Evolutionary conservation across 2,113 vertebrate genomes (phyloP).

Genomic region (Oncorhynchus gorbuscha): DNA sequence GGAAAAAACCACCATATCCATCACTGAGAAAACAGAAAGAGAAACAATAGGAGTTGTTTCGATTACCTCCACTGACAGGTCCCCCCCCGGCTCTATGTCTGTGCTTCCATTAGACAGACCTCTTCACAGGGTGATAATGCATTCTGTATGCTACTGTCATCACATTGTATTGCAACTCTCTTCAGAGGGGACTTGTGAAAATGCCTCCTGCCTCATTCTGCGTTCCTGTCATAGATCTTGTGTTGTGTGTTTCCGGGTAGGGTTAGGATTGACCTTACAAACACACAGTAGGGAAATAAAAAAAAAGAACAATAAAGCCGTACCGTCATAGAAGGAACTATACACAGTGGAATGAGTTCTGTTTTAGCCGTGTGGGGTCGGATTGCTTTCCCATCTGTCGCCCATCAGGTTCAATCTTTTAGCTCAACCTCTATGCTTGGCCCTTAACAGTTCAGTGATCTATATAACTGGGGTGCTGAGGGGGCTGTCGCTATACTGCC

Average conservation of each 20-base stretch:
- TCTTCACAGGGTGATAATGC: neutral
- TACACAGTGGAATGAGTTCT: neutral
- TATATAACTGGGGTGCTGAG: too few relatives aligned
- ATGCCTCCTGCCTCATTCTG: neutral
- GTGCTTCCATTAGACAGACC: neutral
- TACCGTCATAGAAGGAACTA: neutral
- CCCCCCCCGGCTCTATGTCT: neutral
- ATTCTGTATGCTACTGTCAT: constrained; percentile 1
- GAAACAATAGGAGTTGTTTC: neutral
- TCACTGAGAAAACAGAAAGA: neutral
- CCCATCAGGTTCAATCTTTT: neutral
- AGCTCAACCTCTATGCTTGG: neutral
- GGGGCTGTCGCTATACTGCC: too few relatives aligned
- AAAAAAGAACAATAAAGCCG: neutral
- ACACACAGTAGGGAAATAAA: neutral
- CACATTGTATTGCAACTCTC: neutral
- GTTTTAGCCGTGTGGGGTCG: neutral
- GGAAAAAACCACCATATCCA: neutral
- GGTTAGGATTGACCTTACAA: neutral
- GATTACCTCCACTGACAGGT: neutral
- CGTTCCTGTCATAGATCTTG: neutral
- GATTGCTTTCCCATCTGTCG: neutral
- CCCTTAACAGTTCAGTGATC: neutral
- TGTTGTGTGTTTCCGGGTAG: neutral
- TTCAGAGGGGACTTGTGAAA: neutral